Base-by-base conservation (phyloP, 2,888 invertebrate genomes). In the Trissoscelio sp. region DNA sequence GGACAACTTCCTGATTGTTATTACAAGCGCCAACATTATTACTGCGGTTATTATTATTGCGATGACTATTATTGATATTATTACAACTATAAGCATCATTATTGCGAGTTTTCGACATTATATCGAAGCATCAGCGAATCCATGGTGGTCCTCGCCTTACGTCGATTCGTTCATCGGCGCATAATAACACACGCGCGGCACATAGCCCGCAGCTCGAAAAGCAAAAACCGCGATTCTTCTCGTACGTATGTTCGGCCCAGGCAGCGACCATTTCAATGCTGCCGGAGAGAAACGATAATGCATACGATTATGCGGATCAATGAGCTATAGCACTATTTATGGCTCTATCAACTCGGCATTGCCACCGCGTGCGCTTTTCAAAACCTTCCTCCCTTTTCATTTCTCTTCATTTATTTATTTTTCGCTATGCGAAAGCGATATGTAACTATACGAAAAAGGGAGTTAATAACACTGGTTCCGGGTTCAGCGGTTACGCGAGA, bases 241-340 rank as follows among this genome's bases (percentile, higher is more conserved):
- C 48, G 58, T 72, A 60, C 51, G 42, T 55, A 39, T 18, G 60
- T 83, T 81, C 80, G 67, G 69, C 24, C 72, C 66, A 70, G 39
- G 58, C 64, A 44, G 77, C 79, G 73, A 75, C 70, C 82, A 82
- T 66, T 57, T 79, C 78, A 86, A 86, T 85, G 85, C 85, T 84
- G 85, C 79, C 82, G 85, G 86, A 85, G 83, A 87, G 81, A 74
- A 85, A 83, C 84, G 85, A 89, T 90, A 90, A 90, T 89, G 88
- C 89, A 89, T 89, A 88, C 89, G 89, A 90, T 90, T 89, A 90
- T 88, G 88, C 88, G 89, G 89, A 89, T 90, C 90, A 90, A 90
- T 90, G 89, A 88, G 89, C 88, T 89, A 88, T 87, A 87, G 86
- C 85, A 87, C 88, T 89, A 89, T 90, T 90, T 90, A 90, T 89